These are phyloP conservation scores for Lapara coniferarum DNA, from an alignment of 2,888 invertebrate species.

Conservation along the genomic window DNA sequence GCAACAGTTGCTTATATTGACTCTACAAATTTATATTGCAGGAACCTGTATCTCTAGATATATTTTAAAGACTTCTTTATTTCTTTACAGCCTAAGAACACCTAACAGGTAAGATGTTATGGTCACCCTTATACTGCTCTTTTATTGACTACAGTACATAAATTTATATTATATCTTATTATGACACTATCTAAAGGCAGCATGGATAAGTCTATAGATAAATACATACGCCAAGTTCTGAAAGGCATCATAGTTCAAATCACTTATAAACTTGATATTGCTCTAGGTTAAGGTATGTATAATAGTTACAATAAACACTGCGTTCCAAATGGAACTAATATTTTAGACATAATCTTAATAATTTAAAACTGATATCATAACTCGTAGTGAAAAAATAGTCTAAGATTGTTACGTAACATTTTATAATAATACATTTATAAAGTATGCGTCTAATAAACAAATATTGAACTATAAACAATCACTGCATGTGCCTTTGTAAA, in stretches of 20 bases:
- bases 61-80: neutral
- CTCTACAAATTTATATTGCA: constrained; percentile 10
- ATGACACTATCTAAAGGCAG: constrained; percentile 25
- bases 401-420: constrained; percentile 18
- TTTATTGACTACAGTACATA: constrained; percentile 2
- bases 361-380: neutral
- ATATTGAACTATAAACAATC: constrained; percentile 6
- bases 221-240: constrained; percentile 3
- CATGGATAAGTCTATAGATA: constrained; percentile 20
- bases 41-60: constrained; percentile 12
- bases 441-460: constrained; percentile 5
- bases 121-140: neutral
- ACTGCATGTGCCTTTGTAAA: constrained; percentile 8
- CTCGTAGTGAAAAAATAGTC: constrained; percentile 19
- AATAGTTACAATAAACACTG: constrained; percentile 11
- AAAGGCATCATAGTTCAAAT: constrained; percentile 24
- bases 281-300: constrained; percentile 2
- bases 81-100: constrained; percentile 14
- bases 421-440: constrained; percentile 11
- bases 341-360: constrained; percentile 13
- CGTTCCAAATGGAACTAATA: neutral
- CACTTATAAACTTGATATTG: neutral
- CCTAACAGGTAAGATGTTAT: constrained; percentile 6
- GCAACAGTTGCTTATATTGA: neutral
- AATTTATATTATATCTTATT: constrained; percentile 1